These are phyloP conservation scores for Oreotragus oreotragus DNA, from an alignment of 2,113 vertebrate genomes.

Conservation along the genomic window DNA sequence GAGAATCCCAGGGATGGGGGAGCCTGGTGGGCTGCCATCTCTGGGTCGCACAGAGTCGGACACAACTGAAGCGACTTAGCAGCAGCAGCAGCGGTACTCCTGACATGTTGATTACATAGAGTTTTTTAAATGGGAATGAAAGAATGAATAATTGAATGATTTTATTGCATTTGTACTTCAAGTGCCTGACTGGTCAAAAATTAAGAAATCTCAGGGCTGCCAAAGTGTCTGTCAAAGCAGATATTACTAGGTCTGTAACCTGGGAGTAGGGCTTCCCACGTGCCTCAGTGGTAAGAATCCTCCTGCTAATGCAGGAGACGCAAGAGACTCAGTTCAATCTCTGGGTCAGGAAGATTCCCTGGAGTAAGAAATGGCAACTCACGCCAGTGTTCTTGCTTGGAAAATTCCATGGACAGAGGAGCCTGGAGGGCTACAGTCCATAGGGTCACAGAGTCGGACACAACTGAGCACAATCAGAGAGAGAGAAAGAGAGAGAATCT, in stretches of 20 bases:
- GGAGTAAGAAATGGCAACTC: not conserved
- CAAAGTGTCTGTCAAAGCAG: not conserved
- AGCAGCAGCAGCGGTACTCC: not conserved
- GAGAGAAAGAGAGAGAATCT: not conserved
- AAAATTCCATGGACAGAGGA: not conserved
- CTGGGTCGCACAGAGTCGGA: no score
- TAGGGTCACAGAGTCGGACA: rapidly evolving
- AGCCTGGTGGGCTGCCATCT: no score
- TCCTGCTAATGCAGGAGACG: not conserved
- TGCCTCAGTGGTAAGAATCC: not conserved
- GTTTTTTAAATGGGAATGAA: not conserved
- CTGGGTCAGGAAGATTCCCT: not conserved
- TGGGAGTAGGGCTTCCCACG: not conserved
- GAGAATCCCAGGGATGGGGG: no score
- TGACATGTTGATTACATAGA: not conserved
- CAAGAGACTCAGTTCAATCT: not conserved
- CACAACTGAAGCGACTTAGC: no score
- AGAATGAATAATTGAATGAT: not conserved
- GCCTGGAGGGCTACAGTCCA: not conserved
- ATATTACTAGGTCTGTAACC: not conserved
- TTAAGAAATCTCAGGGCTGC: not conserved
- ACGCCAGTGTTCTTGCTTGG: not conserved
- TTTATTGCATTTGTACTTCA: not conserved
- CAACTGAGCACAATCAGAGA: not conserved
- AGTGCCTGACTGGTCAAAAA: not conserved